phyloP scores from a whole-genome alignment of 2,888 invertebrate species.

The Ormyrus thymus region DNA sequence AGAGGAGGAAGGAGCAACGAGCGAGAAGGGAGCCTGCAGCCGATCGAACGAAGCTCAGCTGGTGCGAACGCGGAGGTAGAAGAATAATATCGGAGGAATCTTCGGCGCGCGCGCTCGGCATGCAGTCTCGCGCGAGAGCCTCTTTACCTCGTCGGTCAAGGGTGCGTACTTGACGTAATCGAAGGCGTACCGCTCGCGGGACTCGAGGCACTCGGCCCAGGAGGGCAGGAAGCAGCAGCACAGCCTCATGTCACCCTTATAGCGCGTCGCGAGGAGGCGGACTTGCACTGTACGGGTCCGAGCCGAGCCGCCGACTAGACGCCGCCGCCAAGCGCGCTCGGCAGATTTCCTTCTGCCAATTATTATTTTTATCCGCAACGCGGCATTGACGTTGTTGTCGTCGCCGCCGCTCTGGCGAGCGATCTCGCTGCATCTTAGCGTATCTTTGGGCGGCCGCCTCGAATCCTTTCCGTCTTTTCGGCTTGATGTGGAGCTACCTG shows the following conservation, averaged over 20 bases:
- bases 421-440: background rate
- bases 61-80: no score
- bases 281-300: background rate
- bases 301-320: background rate
- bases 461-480: no score
- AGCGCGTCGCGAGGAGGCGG: background rate
- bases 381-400: constrained; percentile 66
- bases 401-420: background rate
- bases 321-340: background rate
- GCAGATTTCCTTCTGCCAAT: constrained; percentile 58
- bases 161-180: constrained; percentile 68
- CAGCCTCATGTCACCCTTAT: constrained; percentile 16
- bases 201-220: background rate
- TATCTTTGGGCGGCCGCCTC: background rate
- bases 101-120: no score
- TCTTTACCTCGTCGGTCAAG: constrained; percentile 65
- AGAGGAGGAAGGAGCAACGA: no score
- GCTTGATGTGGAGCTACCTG: no score
- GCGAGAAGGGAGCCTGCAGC: no score
- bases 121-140: background rate
- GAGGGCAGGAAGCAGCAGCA: constrained; percentile 15
- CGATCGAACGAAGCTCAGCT: no score
- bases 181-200: constrained; percentile 53
- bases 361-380: constrained; percentile 64
- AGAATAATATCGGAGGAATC: no score